Evolutionary conservation across 2,797 vertebrate species (phyloP), one percentile per base, ranked within the genome.

Genomic region (Threskiornis aethiopicus): DNA sequence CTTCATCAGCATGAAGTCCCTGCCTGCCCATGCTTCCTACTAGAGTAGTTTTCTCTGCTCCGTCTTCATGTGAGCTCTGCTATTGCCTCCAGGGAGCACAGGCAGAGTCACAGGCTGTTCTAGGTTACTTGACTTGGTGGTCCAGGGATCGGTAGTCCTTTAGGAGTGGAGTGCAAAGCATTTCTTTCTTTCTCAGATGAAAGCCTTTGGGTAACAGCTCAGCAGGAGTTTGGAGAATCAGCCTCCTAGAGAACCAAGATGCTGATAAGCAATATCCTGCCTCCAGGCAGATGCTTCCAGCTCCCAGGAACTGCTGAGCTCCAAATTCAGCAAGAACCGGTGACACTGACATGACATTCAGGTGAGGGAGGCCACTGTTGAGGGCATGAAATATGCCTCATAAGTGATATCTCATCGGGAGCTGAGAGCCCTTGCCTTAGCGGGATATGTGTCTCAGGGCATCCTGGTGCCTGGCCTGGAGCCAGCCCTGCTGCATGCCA

Each of bases 261-360:
- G 87, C 87, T 93, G 71, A 96, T 85, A 95, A 91, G 69, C 31
- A 6, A 44, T 81, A 92, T 85, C 76, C 73, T 87, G 64, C 82
- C 54, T 92, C 59, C 51, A 46, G 87, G 64, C 91, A 95, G 89
- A 87, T 83, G 84, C 89, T 97, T 62, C 77, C 84, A 90, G 65
- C 47, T 93, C 78, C 78, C 94, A 83, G 79, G 72, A 97, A 93
- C 65, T 94, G 94, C 94, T 93, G 95, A 96, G 71, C 87, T 96
- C 89, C 95, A 78, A 88, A 97, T 71, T 94, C 84, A 90, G 88
- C 73, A 66, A 76, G 93, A 92, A 86, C 73, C 0, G 0, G 66
- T 69, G 90, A 90, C 93, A 82, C 90, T 90, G 83, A 89, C 73
- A 44, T 87, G 94, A 93, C 73, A 86, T 86, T 91, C 57, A 84